Base-by-base conservation (phyloP, 1,140 invertebrate genomes). In the Drosophila bocki region DNA sequence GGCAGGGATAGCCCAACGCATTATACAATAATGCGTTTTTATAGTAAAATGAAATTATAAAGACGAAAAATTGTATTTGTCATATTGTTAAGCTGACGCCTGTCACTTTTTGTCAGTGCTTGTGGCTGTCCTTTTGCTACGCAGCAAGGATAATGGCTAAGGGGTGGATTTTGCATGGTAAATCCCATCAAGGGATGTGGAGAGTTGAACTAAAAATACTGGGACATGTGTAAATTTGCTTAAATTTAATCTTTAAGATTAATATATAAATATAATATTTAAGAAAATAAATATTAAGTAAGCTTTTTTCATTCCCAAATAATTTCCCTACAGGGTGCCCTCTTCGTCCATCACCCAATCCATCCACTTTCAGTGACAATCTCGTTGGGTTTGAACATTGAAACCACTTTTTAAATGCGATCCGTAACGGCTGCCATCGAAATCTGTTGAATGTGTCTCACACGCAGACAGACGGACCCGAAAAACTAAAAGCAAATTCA, bases 401-500 rank as follows among this genome's bases (percentile, higher is more conserved):
- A 90, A 88, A 90, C 75, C 85, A 77, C 75, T 85, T 85, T 88
- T 90, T 85, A 90, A 90, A 90, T 85, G 85, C 86, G 85, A 75
- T 90, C 63, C 77, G 81, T 85, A 85, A 85, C 85, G 85, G 78
- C 85, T 87, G 84, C 84, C 84, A 87, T 75, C 81, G 84, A 90
- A 90, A 90, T 85, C 85, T 90, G 85, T 90, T 90, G 85, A 90
- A 90, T 90, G 71, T 90, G 63, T 61, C 76, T 65, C 59, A 54
- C 64, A 74, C 48, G 48, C 51, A 47, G 59, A 80, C 65, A 69
- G 41, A 50, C 44, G 35, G 64, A 75, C 51, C 64, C 75, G 47
- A 80, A 72, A 60, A 91, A 91, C 90, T 91, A 91, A 91, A 91
- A 91, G 88, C 88, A 91, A 91, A 91, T 90, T 84, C 88, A 91